Evolutionary conservation across 2,888 invertebrate genomes (phyloP).

Genomic region (Eledona agricola): DNA sequence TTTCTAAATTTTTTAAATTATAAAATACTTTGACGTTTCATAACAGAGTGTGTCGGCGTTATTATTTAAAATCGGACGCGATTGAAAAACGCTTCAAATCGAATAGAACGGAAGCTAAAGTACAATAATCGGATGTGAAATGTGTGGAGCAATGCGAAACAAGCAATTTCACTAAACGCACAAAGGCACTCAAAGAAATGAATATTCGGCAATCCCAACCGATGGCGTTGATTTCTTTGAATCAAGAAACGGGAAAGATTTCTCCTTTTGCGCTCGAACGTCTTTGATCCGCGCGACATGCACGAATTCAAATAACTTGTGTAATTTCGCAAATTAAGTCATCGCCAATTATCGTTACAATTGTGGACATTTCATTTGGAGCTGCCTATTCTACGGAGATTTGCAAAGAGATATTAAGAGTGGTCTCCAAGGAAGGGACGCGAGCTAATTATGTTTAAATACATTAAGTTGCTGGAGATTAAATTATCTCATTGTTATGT

Average conservation of each 20-base stretch:
- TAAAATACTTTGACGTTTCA: background rate
- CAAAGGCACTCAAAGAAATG: constrained; percentile 25
- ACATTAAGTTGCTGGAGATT: constrained; percentile 11
- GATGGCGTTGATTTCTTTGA: constrained; percentile 29
- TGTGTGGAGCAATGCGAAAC: too few species aligned
- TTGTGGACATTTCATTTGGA: constrained; percentile 23
- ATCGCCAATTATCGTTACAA: constrained; percentile 6
- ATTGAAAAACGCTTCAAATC: constrained; percentile 9
- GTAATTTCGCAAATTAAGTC: background rate
- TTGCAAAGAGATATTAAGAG: constrained; percentile 18
- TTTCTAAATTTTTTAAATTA: too few species aligned
- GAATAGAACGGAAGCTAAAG: too few species aligned
- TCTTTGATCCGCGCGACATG: constrained; percentile 2
- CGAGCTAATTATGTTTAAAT: constrained; percentile 19
- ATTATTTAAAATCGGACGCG: constrained; percentile 8
- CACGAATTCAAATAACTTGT: background rate
- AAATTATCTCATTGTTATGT: constrained; percentile 22
- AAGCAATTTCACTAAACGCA: too few species aligned
- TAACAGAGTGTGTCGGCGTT: constrained; percentile 3
- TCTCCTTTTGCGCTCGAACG: constrained; percentile 1
- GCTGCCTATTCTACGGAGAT: constrained; percentile 7
- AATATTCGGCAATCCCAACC: constrained; percentile 25
- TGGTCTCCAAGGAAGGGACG: constrained; percentile 19
- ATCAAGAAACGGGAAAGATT: constrained; percentile 11
- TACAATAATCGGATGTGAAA: too few species aligned